These are phyloP conservation scores for Cyprinus carpio DNA, from an alignment of 2,113 vertebrate genomes.

Conservation along the genomic window DNA sequence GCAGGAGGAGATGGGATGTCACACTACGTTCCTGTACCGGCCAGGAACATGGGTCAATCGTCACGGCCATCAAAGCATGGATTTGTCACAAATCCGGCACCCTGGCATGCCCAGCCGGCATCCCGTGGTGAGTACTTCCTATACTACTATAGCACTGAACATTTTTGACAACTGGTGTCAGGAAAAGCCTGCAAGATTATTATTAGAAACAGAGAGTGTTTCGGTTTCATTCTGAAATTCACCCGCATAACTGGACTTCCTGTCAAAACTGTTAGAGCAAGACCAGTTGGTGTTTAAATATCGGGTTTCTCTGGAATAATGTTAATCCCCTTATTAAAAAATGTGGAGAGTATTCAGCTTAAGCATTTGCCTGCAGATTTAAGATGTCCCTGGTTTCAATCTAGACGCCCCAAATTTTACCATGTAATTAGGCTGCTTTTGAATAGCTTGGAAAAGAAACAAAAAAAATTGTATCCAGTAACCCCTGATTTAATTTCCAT, in stretches of 20 bases:
- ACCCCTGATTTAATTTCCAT: not conserved
- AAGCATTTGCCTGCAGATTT: slow-evolving; percentile 21
- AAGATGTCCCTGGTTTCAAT: not conserved
- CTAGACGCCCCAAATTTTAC: not conserved
- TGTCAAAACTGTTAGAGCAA: not conserved
- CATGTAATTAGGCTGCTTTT: not conserved
- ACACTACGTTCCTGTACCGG: slow-evolving; percentile 76
- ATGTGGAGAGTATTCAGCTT: slow-evolving; percentile 7
- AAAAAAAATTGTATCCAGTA: not conserved
- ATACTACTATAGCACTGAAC: not conserved
- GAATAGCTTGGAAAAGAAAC: not conserved
- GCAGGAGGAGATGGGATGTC: slow-evolving; percentile 74
- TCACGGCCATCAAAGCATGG: slow-evolving; percentile 75
- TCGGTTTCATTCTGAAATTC: not conserved
- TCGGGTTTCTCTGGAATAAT: not conserved
- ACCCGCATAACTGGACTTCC: not conserved
- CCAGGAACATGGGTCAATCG: slow-evolving; percentile 80
- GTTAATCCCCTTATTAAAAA: not conserved
- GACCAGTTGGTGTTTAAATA: not conserved
- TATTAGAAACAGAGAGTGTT: not conserved
- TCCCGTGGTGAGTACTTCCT: slow-evolving; percentile 79
- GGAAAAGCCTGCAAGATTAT: not conserved
- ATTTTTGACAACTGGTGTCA: not conserved
- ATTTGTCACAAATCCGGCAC: slow-evolving; percentile 82
- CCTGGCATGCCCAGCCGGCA: slow-evolving; percentile 83